phyloP scores from a whole-genome alignment of 2,888 invertebrate genomes.

The Amphipyra tragopoginis region DNA sequence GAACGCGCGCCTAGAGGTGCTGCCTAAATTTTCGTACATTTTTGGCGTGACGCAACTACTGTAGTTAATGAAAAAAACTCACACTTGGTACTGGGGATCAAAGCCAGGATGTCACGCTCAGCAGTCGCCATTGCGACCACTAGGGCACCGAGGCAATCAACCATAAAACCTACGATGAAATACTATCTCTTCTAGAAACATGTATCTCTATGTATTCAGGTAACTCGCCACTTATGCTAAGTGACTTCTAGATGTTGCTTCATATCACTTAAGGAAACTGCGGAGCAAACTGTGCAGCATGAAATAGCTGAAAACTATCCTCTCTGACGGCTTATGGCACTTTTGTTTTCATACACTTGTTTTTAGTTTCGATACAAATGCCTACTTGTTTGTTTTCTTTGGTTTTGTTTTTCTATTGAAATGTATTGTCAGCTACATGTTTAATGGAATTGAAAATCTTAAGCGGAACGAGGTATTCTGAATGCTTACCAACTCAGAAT shows the following conservation, averaged over 20 bases:
- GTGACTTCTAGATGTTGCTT: conserved; percentile 70
- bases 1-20: too few species aligned
- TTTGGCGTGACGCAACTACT: too few species aligned
- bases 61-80: too few species aligned
- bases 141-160: too few species aligned
- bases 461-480: neutral
- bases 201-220: conserved; percentile 66
- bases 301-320: conserved; percentile 56
- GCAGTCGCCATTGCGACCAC: too few species aligned
- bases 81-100: too few species aligned
- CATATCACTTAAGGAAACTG: conserved; percentile 49
- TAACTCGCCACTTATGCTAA: conserved; percentile 85
- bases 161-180: too few species aligned
- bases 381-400: conserved; percentile 36
- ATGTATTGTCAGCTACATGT: neutral
- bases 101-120: too few species aligned
- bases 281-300: conserved; percentile 48
- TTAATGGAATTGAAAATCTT: neutral
- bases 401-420: conserved; percentile 26
- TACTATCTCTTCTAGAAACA: conserved; percentile 35
- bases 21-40: too few species aligned
- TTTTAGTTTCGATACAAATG: conserved; percentile 50
- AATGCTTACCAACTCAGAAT: neutral
- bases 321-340: conserved; percentile 52
- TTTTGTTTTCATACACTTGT: conserved; percentile 61